phyloP scores from a whole-genome alignment of 2,888 invertebrate genomes.

The Anarsia innoxiella region DNA sequence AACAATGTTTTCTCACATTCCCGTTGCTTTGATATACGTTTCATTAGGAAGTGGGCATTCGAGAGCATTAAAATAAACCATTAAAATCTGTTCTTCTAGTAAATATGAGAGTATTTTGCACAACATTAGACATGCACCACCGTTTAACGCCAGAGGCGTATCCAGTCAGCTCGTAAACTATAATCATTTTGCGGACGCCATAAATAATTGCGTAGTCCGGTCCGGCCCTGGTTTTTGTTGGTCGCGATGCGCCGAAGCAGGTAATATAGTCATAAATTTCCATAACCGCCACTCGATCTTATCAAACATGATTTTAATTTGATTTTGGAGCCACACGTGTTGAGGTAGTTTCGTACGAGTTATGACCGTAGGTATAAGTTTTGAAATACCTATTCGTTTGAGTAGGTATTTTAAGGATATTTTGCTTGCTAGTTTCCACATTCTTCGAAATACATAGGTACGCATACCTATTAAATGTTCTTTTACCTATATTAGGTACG shows the following conservation, averaged over 20 bases:
- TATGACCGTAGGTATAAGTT: constrained; percentile 62
- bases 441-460: no score
- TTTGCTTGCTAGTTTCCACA: no score
- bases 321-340: constrained; percentile 73
- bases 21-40: constrained; percentile 17
- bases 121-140: constrained; percentile 32
- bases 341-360: constrained; percentile 58
- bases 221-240: constrained; percentile 65
- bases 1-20: constrained; percentile 30
- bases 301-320: constrained; percentile 76
- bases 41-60: constrained; percentile 9
- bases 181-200: constrained; percentile 69
- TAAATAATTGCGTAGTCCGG: constrained; percentile 69
- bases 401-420: no score
- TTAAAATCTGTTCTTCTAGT: constrained; percentile 1
- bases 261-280: constrained; percentile 76
- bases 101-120: constrained; percentile 28
- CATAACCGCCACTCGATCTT: constrained; percentile 75
- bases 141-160: constrained; percentile 48
- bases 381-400: no score
- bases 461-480: no score
- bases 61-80: constrained; percentile 2
- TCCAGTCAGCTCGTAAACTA: constrained; percentile 65
- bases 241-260: constrained; percentile 66
- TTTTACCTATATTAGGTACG: no score